phyloP scores from a whole-genome alignment of 2,113 vertebrate species.

The Malurus elegans region DNA sequence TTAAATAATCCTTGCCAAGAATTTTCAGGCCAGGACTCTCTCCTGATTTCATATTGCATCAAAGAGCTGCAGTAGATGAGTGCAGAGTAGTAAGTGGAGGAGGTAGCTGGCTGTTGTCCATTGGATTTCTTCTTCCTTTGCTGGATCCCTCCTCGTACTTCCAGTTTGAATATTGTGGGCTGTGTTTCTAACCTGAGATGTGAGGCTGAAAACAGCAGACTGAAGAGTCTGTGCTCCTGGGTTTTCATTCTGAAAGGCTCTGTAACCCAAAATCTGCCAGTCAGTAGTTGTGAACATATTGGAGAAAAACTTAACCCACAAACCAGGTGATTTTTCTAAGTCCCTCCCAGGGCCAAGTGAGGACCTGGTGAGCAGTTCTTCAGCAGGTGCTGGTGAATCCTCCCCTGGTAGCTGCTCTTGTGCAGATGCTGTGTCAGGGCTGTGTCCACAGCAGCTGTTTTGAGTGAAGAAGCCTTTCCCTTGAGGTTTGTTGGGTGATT shows the following conservation, averaged over 20 bases:
- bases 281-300: accelerated
- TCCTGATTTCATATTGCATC: background rate
- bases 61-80: background rate
- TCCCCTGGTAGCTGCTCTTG: background rate
- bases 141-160: background rate
- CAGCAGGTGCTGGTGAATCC: background rate
- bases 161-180: background rate
- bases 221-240: background rate
- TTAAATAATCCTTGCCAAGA: background rate
- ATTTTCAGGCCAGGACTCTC: background rate
- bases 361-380: background rate
- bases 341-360: accelerated
- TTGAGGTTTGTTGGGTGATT: background rate
- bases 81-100: background rate
- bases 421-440: accelerated
- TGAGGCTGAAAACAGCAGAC: background rate
- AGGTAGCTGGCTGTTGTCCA: background rate
- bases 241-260: background rate
- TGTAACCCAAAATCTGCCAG: background rate
- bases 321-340: too few relatives aligned
- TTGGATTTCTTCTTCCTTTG: background rate
- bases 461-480: background rate
- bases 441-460: background rate
- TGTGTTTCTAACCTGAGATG: background rate
- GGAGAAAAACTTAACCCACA: too few relatives aligned